These are phyloP conservation scores for Agriotes lineatus DNA, from an alignment of 2,888 invertebrate species.

Conservation along the genomic window DNA sequence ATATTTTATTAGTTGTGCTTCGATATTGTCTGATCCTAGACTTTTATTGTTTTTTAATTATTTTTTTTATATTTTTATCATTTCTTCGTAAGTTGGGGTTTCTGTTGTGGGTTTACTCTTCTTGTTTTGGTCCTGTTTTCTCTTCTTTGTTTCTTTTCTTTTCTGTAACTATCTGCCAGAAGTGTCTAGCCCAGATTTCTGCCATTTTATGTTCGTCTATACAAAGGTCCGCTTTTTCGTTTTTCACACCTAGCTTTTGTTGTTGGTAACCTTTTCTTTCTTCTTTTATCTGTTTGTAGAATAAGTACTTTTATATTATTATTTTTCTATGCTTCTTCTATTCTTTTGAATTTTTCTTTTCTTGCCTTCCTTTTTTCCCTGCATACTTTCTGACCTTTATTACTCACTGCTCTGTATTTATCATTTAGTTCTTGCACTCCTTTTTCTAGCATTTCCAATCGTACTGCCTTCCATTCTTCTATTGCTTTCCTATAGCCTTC, in stretches of 20 bases:
- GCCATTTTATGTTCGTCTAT: no score
- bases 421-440: no score
- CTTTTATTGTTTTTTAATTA: not conserved
- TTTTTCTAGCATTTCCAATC: no score
- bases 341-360: no score
- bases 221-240: not conserved
- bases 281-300: constrained; percentile 1
- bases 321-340: no score
- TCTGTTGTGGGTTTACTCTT: not conserved
- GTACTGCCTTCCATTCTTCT: no score
- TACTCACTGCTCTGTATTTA: not conserved
- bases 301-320: not conserved
- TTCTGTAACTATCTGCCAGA: not conserved
- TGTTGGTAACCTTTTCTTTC: not conserved
- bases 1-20: not conserved
- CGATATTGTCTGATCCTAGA: not conserved
- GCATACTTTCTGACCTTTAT: not conserved
- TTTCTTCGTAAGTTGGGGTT: not conserved
- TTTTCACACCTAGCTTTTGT: not conserved
- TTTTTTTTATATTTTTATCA: not conserved
- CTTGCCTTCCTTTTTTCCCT: no score
- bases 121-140: no score
- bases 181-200: not conserved
- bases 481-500: no score
- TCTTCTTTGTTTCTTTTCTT: no score